Conservation (phyloP, 35 echinoderm and acorn worm genomes). For the Anneissia japonica region DNA sequence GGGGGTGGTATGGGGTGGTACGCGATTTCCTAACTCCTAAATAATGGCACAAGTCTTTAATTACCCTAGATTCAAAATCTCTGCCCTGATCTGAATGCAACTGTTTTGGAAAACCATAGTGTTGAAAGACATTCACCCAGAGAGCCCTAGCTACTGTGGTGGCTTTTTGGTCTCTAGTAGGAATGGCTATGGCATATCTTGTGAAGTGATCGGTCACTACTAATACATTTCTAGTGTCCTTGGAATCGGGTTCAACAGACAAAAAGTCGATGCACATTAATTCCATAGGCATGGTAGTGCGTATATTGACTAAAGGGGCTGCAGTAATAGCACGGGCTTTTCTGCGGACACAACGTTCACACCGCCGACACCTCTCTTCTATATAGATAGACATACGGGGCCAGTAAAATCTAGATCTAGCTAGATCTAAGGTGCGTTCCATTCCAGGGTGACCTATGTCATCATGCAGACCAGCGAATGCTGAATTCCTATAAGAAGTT, state of each 20-base stretch:
- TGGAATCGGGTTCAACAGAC: not conserved
- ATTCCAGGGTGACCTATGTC: conserved; percentile 11
- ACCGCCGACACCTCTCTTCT: not conserved
- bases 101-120: no score
- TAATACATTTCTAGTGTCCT: not conserved
- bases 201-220: not conserved
- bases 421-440: conserved; percentile 21
- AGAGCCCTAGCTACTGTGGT: not conserved
- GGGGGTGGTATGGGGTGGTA: conserved; percentile 31
- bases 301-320: no score
- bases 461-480: not conserved
- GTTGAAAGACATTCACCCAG: no score
- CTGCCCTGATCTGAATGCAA: no score
- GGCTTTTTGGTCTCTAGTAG: not conserved
- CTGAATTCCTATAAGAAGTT: not conserved
- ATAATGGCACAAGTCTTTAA: conserved; percentile 47
- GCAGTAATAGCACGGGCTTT: no score
- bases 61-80: conserved; percentile 26
- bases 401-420: conserved; percentile 10
- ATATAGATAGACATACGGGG: not conserved
- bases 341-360: no score
- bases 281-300: not conserved
- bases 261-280: not conserved
- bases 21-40: conserved; percentile 25
- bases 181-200: not conserved